Conservation (phyloP, 2,113 vertebrate species). For the Illadopsis cleaveri region DNA sequence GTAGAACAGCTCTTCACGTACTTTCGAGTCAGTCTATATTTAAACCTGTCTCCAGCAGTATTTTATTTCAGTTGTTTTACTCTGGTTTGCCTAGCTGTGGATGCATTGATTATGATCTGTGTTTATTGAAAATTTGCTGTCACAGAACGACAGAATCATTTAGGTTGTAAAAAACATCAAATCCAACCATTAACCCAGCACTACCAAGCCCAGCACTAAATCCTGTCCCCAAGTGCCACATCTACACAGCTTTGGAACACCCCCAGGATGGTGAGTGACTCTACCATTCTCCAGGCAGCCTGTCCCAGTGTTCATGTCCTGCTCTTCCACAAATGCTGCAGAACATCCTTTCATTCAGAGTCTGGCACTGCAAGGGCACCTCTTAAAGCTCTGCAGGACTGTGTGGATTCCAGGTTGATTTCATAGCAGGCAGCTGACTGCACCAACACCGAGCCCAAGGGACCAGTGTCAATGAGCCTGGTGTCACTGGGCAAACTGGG, state of each 20-base stretch:
- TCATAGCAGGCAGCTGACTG: background rate
- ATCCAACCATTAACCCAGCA: background rate
- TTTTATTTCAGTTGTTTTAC: conserved; percentile 47
- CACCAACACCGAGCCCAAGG: background rate
- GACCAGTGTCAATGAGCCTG: background rate
- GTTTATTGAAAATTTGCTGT: background rate
- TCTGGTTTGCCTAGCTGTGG: background rate
- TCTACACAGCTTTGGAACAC: background rate
- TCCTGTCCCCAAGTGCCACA: background rate
- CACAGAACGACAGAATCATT: background rate
- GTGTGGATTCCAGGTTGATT: background rate
- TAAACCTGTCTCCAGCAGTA: conserved; percentile 30
- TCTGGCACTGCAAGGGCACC: background rate
- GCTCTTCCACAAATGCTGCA: background rate
- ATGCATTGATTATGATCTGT: background rate
- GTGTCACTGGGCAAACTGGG: background rate
- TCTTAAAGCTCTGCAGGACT: background rate
- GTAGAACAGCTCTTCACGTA: conserved; percentile 2
- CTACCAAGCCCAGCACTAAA: background rate
- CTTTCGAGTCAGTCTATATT: conserved; percentile 48
- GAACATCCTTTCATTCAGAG: background rate
- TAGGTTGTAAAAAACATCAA: background rate
- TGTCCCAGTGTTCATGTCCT: background rate
- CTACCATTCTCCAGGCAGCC: background rate
- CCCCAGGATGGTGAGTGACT: background rate